These are phyloP conservation scores for Himalopsyche kuldschensis DNA, from an alignment of 2,888 invertebrate genomes.

Conservation along the genomic window DNA sequence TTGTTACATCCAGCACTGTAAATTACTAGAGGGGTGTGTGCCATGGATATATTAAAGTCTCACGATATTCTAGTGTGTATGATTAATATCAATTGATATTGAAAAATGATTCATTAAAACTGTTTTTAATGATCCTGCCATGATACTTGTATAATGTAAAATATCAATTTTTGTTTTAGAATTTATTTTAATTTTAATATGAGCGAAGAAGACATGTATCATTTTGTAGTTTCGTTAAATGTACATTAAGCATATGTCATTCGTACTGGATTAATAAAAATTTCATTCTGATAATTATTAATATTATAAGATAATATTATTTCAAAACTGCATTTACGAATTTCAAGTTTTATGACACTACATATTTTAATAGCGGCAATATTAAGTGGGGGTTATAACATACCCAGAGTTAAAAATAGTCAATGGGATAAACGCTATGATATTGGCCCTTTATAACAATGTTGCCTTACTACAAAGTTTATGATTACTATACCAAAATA, in stretches of 20 bases:
- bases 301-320: background rate
- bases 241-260: background rate
- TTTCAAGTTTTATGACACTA: background rate
- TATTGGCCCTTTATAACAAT: slow-evolving; percentile 22
- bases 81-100: too few relatives aligned
- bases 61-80: too few relatives aligned
- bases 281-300: background rate
- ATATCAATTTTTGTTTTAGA: background rate
- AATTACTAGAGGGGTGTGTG: background rate
- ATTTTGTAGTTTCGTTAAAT: background rate
- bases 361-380: background rate
- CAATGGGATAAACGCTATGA: background rate
- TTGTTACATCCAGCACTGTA: background rate
- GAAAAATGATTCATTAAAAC: too few relatives aligned
- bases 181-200: background rate
- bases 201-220: background rate
- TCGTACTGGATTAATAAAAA: background rate
- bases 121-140: too few relatives aligned
- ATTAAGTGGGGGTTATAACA: background rate
- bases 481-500: background rate
- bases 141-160: too few relatives aligned
- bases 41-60: background rate
- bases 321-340: background rate
- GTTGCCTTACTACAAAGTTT: slow-evolving; percentile 7
- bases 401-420: slow-evolving; percentile 11